Conservation (phyloP, 2,113 vertebrate genomes). For the Australoheros scitulus region DNA sequence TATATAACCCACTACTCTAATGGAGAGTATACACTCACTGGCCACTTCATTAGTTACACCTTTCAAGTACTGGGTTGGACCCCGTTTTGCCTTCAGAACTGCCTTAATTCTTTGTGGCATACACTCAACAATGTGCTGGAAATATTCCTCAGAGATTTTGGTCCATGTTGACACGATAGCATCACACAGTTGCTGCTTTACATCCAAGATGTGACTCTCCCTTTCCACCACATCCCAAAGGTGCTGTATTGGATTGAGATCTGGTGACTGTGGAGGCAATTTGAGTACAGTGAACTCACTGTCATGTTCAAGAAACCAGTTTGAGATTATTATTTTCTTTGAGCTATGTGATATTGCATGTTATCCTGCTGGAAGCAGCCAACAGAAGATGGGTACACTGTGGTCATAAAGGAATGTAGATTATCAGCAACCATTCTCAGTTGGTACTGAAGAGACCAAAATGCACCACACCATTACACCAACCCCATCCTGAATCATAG, state of each 20-base stretch:
- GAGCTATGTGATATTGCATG: neutral
- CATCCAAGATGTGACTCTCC: no score
- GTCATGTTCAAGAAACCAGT: neutral
- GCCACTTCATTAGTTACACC: no score
- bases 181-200: no score
- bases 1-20: no score
- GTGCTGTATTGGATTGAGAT: no score
- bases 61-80: neutral
- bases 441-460: neutral
- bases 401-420: neutral
- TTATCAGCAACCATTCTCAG: neutral
- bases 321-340: neutral
- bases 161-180: no score
- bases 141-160: neutral
- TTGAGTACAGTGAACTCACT: neutral
- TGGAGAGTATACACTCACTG: no score
- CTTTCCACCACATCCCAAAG: no score
- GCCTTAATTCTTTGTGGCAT: neutral
- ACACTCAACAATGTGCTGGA: neutral
- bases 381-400: neutral
- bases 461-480: neutral
- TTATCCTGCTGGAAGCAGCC: neutral
- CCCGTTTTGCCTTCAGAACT: neutral
- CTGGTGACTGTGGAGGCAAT: no score
- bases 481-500: neutral